These are phyloP conservation scores for Antedon bifida DNA, from an alignment of 35 echinoderm and acorn worm genomes.

Conservation along the genomic window DNA sequence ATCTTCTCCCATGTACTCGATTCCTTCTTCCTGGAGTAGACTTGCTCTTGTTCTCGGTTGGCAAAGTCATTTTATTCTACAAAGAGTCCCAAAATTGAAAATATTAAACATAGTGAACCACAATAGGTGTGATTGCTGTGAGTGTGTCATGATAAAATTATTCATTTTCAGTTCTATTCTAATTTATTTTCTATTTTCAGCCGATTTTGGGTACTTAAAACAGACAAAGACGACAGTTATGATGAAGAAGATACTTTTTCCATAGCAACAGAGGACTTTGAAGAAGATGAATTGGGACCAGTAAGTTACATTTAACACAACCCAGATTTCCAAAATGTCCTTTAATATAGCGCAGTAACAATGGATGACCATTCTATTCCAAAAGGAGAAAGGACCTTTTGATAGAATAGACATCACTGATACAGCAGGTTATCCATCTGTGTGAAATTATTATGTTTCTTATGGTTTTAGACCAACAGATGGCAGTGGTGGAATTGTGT, in stretches of 20 bases:
- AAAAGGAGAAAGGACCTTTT: too few relatives aligned
- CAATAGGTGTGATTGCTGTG: too few relatives aligned
- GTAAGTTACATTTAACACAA: background rate
- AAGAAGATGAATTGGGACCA: conserved; percentile 27
- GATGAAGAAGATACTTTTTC: conserved; percentile 53
- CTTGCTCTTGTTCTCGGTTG: too few relatives aligned
- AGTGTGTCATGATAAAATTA: too few relatives aligned
- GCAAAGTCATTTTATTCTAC: too few relatives aligned
- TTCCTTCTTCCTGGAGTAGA: too few relatives aligned
- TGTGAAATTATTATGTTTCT: background rate
- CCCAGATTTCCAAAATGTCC: conserved; percentile 26
- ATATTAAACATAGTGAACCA: too few relatives aligned
- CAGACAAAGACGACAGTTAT: conserved; percentile 26
- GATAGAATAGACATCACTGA: too few relatives aligned
- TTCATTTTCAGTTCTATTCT: too few relatives aligned
- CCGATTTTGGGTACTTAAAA: conserved; percentile 62
- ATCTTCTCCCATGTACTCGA: too few relatives aligned
- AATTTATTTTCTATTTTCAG: background rate
- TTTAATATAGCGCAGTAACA: background rate
- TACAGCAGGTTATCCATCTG: background rate
- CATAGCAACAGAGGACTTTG: conserved; percentile 59
- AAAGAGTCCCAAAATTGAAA: too few relatives aligned
- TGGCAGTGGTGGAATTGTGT: conserved; percentile 82
- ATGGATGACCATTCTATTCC: too few relatives aligned
- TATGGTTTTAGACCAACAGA: conserved; percentile 32